These are phyloP conservation scores for Mactra quadrangularis DNA, from an alignment of 1,140 invertebrate species.

Conservation along the genomic window DNA sequence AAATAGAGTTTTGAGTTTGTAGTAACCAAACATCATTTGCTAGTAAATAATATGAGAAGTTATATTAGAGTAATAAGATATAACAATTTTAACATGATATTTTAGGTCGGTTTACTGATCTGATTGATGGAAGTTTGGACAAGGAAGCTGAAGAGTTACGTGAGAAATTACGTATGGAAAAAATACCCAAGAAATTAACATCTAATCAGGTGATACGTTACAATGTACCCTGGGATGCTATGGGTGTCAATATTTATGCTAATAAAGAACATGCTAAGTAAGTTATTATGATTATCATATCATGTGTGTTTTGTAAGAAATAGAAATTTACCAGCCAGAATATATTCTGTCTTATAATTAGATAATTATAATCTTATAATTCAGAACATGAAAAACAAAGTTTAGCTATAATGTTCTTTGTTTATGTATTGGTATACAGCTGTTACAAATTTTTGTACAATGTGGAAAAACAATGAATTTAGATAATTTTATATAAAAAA, in stretches of 20 bases:
- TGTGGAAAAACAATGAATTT: too few species aligned
- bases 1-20: too few species aligned
- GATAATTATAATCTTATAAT: too few species aligned
- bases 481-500: too few species aligned
- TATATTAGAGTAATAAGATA: neutral
- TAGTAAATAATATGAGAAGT: neutral
- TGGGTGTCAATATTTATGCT: neutral
- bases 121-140: conserved; percentile 33
- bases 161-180: conserved; percentile 32
- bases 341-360: too few species aligned
- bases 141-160: conserved; percentile 41
- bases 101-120: conserved; percentile 46
- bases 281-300: neutral
- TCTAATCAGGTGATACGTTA: conserved; percentile 16
- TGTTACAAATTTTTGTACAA: too few species aligned
- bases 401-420: too few species aligned
- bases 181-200: conserved; percentile 20
- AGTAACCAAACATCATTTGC: neutral
- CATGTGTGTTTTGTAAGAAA: neutral
- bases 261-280: conserved; percentile 51
- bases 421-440: too few species aligned
- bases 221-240: conserved; percentile 41
- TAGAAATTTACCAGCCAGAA: neutral
- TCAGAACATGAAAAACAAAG: too few species aligned
- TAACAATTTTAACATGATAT: too few species aligned